phyloP scores from a whole-genome alignment of 1,140 invertebrate genomes.

The Scaptomyza graminum region DNA sequence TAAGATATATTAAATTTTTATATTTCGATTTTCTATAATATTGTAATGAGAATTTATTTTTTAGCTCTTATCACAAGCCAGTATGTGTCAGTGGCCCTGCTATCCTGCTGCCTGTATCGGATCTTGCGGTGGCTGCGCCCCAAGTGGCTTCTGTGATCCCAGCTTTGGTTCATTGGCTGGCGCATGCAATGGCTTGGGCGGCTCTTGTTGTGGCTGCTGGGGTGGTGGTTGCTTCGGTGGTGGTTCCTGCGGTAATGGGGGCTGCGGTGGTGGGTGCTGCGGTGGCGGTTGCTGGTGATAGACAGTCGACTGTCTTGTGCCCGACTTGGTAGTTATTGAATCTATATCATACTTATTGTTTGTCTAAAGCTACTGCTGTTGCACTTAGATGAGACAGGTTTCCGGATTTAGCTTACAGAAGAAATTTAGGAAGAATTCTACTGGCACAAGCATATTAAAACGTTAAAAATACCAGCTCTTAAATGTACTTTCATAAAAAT shows the following conservation, averaged over 20 bases:
- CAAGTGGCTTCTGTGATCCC: conserved; percentile 35
- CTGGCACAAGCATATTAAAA: too few species aligned
- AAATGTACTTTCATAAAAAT: background rate
- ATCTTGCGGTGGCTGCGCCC: conserved; percentile 16
- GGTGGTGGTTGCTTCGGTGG: too few species aligned
- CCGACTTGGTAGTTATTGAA: background rate
- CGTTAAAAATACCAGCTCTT: too few species aligned
- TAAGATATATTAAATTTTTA: background rate
- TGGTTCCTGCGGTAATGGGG: too few species aligned
- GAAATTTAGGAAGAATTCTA: conserved; percentile 32
- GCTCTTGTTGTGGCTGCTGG: conserved; percentile 15
- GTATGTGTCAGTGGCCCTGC: conserved; percentile 27
- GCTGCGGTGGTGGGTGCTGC: conserved; percentile 15
- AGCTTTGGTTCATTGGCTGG: conserved; percentile 6
- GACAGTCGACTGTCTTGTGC: too few species aligned
- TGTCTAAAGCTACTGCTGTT: background rate
- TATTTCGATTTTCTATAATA: too few species aligned
- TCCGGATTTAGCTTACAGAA: conserved; percentile 23
- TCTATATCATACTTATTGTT: background rate
- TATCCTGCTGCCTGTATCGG: conserved; percentile 30
- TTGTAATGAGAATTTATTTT: conserved; percentile 5
- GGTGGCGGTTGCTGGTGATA: conserved; percentile 6
- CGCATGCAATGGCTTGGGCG: background rate
- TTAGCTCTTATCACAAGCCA: conserved; percentile 13
- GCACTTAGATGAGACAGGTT: background rate